A percentile compares a stretch with the other conserved stretches of the same genome.
Conservation (phyloP, 2,113 vertebrate species). For the Climacteris rufus region DNA sequence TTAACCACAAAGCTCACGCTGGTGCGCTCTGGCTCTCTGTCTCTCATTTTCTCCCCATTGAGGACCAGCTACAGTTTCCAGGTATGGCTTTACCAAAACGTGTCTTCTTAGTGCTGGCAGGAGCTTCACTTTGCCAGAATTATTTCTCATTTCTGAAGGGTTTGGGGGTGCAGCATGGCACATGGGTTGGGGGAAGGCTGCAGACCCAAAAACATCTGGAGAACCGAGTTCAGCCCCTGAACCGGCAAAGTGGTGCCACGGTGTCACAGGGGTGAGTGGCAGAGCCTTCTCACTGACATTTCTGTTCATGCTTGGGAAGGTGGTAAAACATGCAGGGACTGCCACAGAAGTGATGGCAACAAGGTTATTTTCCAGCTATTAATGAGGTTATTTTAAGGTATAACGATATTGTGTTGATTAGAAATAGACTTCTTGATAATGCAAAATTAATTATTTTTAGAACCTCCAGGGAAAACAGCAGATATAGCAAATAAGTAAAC, state of each 20-base stretch:
- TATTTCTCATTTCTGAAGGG: not conserved
- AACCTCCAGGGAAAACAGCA: not conserved
- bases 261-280: not conserved
- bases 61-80: not conserved
- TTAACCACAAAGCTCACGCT: constrained; percentile 29
- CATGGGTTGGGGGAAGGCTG: not conserved
- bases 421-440: not conserved
- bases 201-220: not conserved
- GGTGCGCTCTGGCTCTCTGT: not conserved
- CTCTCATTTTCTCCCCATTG: constrained; percentile 6
- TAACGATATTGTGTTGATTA: not conserved
- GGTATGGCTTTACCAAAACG: not conserved
- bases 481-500: not conserved
- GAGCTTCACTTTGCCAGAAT: not conserved
- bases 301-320: not conserved
- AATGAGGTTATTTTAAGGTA: not conserved
- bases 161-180: not conserved
- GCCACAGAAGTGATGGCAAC: not conserved
- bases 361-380: not conserved
- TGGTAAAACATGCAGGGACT: not conserved
- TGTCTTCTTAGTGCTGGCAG: not conserved
- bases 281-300: not conserved
- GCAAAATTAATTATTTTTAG: not conserved
- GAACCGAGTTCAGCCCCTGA: not conserved
- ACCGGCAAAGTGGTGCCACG: rapidly evolving